Percentiles rank a stretch among this genome's conserved stretches.
These are phyloP conservation scores for Platycheirus albimanus DNA, from an alignment of 2,888 invertebrate genomes.

Conservation along the genomic window DNA sequence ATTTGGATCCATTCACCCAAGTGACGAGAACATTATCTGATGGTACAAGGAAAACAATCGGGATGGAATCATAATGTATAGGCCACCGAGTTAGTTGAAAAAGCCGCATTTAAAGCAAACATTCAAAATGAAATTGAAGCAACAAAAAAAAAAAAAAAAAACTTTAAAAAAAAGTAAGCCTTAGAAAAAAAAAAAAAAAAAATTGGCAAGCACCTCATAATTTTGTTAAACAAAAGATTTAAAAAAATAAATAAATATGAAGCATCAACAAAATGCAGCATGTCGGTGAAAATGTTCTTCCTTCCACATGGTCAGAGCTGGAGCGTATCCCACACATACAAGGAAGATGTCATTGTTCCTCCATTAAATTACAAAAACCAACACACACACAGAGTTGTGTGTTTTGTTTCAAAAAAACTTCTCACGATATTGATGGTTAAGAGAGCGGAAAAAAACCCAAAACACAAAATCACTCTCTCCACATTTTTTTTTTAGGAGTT, in stretches of 20 bases:
- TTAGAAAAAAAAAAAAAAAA: too few species aligned
- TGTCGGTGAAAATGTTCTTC: conserved; percentile 64
- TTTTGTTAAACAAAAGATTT: conserved; percentile 39
- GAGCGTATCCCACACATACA: conserved; percentile 40
- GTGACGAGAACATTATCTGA: too few species aligned
- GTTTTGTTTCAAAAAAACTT: conserved; percentile 24
- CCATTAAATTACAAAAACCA: conserved; percentile 45
- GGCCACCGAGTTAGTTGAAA: too few species aligned
- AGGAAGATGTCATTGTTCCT: conserved; percentile 58
- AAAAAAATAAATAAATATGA: conserved; percentile 39
- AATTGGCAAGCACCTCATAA: conserved; percentile 2
- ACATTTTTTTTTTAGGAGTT: conserved; percentile 40
- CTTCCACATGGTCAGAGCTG: conserved; percentile 53
- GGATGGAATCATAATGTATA: too few species aligned
- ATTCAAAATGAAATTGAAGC: too few species aligned
- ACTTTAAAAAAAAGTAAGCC: too few species aligned
- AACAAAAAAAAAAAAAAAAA: too few species aligned
- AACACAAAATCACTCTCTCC: conserved; percentile 60
- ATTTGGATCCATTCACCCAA: too few species aligned
- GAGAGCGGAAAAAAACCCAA: conserved; percentile 56
- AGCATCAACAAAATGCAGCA: conserved; percentile 75
- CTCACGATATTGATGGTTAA: conserved; percentile 47
- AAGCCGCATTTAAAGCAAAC: too few species aligned
- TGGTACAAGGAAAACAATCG: too few species aligned
- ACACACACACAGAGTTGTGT: conserved; percentile 17